A percentile compares a stretch with the other conserved stretches of the same genome.
These are phyloP conservation scores for Cyprinella venusta DNA, from an alignment of 2,797 vertebrate genomes.

Conservation along the genomic window DNA sequence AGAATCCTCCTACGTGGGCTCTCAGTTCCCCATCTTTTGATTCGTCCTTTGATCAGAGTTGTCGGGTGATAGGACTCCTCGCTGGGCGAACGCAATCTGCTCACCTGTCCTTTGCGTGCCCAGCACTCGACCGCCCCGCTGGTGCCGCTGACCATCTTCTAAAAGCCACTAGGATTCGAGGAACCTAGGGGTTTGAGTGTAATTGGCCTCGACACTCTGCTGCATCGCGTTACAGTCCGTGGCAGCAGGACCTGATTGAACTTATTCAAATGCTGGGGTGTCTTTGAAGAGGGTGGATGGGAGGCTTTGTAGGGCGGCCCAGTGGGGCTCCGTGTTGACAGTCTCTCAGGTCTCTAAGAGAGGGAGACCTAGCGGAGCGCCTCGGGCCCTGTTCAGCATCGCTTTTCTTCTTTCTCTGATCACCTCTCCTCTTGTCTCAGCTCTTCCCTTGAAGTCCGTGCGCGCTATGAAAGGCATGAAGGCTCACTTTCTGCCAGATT, in stretches of 20 bases:
- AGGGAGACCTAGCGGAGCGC: slow-evolving; percentile 73
- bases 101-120: slow-evolving; percentile 51
- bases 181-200: slow-evolving; percentile 60
- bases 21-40: slow-evolving; percentile 15
- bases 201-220: slow-evolving; percentile 64
- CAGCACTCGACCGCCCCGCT: background rate
- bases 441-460: slow-evolving; percentile 72
- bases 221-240: slow-evolving; percentile 59
- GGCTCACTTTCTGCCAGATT: slow-evolving; percentile 37
- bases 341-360: slow-evolving; percentile 74
- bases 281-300: slow-evolving; percentile 72
- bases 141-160: slow-evolving; percentile 43
- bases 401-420: slow-evolving; percentile 76
- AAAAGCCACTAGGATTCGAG: slow-evolving; percentile 65
- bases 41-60: slow-evolving; percentile 4
- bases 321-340: slow-evolving; percentile 68
- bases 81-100: background rate
- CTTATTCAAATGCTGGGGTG: slow-evolving; percentile 68
- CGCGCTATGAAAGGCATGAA: slow-evolving; percentile 68
- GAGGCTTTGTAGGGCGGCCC: slow-evolving; percentile 71
- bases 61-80: slow-evolving; percentile 5
- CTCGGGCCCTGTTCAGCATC: slow-evolving; percentile 78
- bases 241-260: slow-evolving; percentile 62
- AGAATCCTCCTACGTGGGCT: slow-evolving; percentile 29
- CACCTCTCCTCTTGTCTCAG: slow-evolving; percentile 60